Evolutionary conservation across 1,140 invertebrate genomes (phyloP).

Genomic region (Araneus ventricosus): DNA sequence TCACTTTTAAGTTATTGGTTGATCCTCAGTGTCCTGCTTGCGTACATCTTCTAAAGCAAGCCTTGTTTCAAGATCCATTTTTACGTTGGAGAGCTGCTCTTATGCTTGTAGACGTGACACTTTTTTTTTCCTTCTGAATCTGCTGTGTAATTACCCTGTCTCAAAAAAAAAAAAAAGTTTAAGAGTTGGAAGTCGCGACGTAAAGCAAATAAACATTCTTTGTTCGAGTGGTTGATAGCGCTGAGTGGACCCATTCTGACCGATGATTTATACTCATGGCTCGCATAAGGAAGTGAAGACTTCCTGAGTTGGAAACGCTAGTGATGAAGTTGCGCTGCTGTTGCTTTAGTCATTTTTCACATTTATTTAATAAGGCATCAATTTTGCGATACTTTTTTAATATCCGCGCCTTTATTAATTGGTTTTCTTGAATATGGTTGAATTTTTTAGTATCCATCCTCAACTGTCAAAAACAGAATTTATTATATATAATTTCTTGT

Average conservation of each 20-base stretch:
- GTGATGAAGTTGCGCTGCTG: too few species aligned
- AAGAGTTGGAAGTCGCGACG: conserved; percentile 8
- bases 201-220: not conserved
- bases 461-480: too few species aligned
- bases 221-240: conserved; percentile 2
- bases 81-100: not conserved
- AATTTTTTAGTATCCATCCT: too few species aligned
- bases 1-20: not conserved
- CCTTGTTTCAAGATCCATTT: not conserved
- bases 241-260: not conserved
- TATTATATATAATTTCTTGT: too few species aligned
- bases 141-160: conserved; percentile 13
- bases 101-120: not conserved
- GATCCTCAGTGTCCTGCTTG: not conserved
- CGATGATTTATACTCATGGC: not conserved
- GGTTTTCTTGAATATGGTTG: too few species aligned
- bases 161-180: not conserved
- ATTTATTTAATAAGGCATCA: too few species aligned
- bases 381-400: too few species aligned
- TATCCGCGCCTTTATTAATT: too few species aligned
- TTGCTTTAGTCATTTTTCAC: too few species aligned
- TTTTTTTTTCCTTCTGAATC: not conserved
- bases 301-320: too few species aligned
- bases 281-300: too few species aligned
- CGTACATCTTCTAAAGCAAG: not conserved